Base-by-base conservation (phyloP, 2,797 vertebrate genomes). In the Syngnathus acus region DNA sequence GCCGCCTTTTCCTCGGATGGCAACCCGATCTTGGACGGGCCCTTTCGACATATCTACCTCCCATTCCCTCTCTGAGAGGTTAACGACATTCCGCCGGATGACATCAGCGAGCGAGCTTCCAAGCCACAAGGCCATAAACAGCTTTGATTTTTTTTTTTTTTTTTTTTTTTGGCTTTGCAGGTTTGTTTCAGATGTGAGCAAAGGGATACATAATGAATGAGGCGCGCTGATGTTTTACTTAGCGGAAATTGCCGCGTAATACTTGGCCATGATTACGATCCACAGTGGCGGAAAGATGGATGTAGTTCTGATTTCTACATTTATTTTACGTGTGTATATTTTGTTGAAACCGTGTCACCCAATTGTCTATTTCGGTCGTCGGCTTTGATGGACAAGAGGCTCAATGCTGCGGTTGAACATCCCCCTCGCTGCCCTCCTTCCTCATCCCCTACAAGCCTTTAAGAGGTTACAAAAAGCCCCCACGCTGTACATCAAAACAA, bases 161-260 rank as follows among this genome's bases (percentile, higher is more conserved):
- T 14, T 14, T 78, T 80, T 78, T 66, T 74, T 75, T 76, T 26
- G 19, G 38, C 79, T 82, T 80, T 66, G 71, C 67, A 84, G 79
- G 84, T 89, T 89, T 84, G 78, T 86, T 87, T 87, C 80, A 86
- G 86, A 89, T 87, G 87, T 88, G 87, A 85, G 83, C 81, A 88
- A 87, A 88, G 45, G 68, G 83, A 87, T 90, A 87, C 89, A 91
- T 91, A 90, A 89, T 90, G 81, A 87, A 91, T 89, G 87, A 89
- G 86, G 77, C 64, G 73, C 82, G 68, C 83, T 89, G 87, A 89
- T 86, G 86, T 89, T 87, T 91, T 88, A 88, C 85, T 88, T 87
- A 84, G 86, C 74, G 79, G 86, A 84, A 87, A 87, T 86, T 84
- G 85, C 80, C 84, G 87, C 88, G 88, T 88, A 85, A 80, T 78